phyloP scores from a whole-genome alignment of 2,113 vertebrate species.

The Mungos mungo region DNA sequence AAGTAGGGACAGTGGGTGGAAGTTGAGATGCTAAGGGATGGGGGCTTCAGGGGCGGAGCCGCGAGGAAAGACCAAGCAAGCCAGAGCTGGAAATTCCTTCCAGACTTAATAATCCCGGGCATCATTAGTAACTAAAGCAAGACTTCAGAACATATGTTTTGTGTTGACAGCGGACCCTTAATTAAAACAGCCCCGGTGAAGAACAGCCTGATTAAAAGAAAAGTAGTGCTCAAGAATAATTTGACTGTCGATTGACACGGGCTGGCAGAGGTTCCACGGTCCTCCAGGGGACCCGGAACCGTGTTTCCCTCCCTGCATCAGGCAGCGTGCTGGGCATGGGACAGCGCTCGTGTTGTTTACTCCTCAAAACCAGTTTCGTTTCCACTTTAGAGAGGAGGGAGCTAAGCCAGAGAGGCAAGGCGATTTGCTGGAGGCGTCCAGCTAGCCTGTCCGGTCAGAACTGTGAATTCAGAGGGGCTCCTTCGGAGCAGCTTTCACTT shows the following conservation, averaged over 20 bases:
- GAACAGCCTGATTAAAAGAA: constrained; percentile 68
- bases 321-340: background rate
- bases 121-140: constrained; percentile 69
- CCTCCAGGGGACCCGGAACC: background rate
- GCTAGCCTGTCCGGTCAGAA: background rate
- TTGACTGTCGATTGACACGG: background rate
- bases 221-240: constrained; percentile 35
- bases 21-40: background rate
- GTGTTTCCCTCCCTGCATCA: background rate
- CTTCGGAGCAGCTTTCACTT: rapidly evolving
- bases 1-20: background rate
- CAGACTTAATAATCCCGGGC: constrained; percentile 70
- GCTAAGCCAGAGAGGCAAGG: background rate
- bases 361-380: background rate
- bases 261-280: background rate
- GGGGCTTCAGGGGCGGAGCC: background rate
- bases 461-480: background rate
- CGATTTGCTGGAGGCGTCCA: background rate
- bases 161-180: constrained; percentile 73
- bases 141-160: constrained; percentile 73
- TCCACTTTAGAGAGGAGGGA: background rate
- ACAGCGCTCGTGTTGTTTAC: background rate
- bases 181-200: constrained; percentile 65
- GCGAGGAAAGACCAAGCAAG: background rate
- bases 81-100: constrained; percentile 72